A percentile compares a stretch with the other conserved stretches of the same genome.
Conservation (phyloP, 2,113 vertebrate genomes). For the Dolichallabes microphthalmus region DNA sequence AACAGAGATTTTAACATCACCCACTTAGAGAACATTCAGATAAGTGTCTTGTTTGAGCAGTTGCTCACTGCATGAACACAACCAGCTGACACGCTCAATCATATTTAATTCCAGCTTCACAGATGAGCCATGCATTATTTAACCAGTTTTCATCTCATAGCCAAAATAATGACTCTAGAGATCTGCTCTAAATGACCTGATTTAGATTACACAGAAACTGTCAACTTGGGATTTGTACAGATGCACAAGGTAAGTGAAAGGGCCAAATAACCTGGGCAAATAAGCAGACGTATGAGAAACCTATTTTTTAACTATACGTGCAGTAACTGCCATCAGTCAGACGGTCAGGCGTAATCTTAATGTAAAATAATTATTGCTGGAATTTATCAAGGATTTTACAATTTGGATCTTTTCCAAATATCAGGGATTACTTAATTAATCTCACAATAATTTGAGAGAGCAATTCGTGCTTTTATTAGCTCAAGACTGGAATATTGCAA, state of each 20-base stretch:
- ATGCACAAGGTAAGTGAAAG: background rate
- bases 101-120: slow-evolving; percentile 30
- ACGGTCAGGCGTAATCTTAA: background rate
- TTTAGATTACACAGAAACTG: slow-evolving; percentile 5
- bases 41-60: slow-evolving; percentile 52
- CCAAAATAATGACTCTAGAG: slow-evolving; percentile 15
- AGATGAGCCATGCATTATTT: slow-evolving; percentile 32
- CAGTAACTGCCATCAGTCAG: slow-evolving; percentile 15
- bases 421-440: background rate
- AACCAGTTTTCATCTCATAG: slow-evolving; percentile 16
- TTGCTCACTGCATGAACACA: slow-evolving; percentile 16
- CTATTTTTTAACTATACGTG: slow-evolving; percentile 15
- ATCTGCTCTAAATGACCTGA: background rate
- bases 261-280: slow-evolving; percentile 2
- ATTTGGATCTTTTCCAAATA: background rate
- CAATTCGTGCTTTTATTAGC: too few relatives aligned
- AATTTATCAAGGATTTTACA: background rate
- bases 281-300: background rate
- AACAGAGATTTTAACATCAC: background rate
- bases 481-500: too few relatives aligned
- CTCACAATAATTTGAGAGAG: too few relatives aligned
- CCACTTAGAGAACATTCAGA: background rate
- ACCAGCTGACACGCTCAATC: slow-evolving; percentile 11
- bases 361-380: background rate
- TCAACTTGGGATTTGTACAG: background rate